Conservation (phyloP, 2,797 vertebrate species). For the Micropoecilia bifurca region DNA sequence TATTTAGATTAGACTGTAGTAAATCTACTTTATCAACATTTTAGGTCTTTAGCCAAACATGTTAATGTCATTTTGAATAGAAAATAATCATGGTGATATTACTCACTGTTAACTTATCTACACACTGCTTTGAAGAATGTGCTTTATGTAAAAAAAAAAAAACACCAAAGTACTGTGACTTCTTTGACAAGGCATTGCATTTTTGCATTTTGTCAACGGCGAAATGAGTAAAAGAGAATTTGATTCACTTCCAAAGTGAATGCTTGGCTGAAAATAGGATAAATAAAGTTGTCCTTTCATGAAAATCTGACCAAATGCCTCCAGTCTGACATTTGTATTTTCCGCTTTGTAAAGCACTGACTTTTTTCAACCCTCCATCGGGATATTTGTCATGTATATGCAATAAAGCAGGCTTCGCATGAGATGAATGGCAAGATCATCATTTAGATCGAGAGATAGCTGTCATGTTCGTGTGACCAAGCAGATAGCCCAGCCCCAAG, state of each 20-base stretch:
- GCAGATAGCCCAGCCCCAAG: conserved; percentile 8
- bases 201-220: neutral
- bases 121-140: neutral
- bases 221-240: neutral
- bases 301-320: neutral
- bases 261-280: neutral
- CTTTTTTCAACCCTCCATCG: conserved; percentile 1
- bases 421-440: conserved; percentile 9
- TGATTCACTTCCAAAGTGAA: conserved; percentile 1
- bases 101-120: neutral
- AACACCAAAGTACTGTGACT: neutral
- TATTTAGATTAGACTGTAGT: too few relatives aligned
- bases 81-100: neutral
- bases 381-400: conserved; percentile 1
- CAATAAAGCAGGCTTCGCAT: neutral
- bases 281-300: neutral
- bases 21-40: neutral
- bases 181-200: neutral
- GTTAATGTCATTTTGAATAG: neutral
- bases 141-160: neutral
- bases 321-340: neutral
- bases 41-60: neutral
- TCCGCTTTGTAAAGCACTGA: neutral
- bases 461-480: conserved; percentile 17
- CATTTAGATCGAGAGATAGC: conserved; percentile 9